Evolutionary conservation across 2,113 vertebrate species (phyloP).

Genomic region (Paramormyrops kingsleyae): DNA sequence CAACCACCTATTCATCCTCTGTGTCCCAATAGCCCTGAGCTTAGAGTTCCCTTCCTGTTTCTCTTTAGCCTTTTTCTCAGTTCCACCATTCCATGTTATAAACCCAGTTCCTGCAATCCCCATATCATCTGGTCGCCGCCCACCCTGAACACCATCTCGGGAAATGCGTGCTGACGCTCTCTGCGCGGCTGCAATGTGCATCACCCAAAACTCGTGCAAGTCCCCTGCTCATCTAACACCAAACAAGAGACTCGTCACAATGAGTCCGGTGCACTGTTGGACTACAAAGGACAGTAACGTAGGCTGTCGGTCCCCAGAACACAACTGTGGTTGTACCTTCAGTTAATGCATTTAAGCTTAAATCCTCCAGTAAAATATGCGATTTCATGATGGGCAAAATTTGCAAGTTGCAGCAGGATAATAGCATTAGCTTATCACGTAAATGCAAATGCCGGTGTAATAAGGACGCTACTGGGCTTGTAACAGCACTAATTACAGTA

Average conservation of each 20-base stretch:
- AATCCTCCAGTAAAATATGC: neutral
- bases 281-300: neutral
- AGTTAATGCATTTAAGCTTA: neutral
- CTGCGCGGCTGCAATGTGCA: neutral
- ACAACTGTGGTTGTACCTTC: neutral
- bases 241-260: neutral
- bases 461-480: neutral
- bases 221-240: neutral
- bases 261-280: neutral
- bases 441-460: neutral
- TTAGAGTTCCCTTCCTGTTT: neutral
- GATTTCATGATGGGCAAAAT: neutral
- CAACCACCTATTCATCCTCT: neutral
- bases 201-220: neutral
- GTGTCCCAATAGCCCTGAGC: neutral
- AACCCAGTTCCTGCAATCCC: neutral
- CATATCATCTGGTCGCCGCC: neutral
- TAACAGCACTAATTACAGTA: neutral
- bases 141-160: neutral
- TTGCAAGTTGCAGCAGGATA: neutral
- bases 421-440: neutral
- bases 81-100: neutral
- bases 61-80: neutral
- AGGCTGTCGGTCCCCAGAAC: neutral
- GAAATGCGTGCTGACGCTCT: neutral